A percentile compares a stretch with the other conserved stretches of the same genome.
These are phyloP conservation scores for Oceanites oceanicus DNA, from an alignment of 2,113 vertebrate genomes.

Conservation along the genomic window DNA sequence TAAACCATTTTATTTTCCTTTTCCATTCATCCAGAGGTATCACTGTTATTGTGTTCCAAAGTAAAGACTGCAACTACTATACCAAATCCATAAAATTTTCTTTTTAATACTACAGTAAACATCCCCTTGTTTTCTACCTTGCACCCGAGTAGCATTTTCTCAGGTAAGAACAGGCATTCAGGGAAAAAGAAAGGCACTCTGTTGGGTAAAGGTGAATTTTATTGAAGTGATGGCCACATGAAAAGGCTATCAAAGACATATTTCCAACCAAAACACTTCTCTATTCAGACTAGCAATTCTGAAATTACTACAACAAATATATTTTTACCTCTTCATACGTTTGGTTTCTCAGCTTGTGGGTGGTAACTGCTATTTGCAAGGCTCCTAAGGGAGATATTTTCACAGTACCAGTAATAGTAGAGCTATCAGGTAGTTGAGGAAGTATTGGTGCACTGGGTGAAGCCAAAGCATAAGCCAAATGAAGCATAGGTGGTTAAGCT, in stretches of 20 bases:
- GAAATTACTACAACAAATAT: conserved; percentile 11
- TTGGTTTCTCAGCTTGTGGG: conserved; percentile 10
- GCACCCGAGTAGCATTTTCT: neutral
- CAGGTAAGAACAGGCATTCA: neutral
- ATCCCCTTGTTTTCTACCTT: neutral
- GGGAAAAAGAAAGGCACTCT: neutral
- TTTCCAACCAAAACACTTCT: neutral
- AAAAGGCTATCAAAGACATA: neutral
- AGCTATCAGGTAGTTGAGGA: neutral
- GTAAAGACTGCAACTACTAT: neutral
- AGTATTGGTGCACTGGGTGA: neutral
- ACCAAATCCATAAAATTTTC: neutral
- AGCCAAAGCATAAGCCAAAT: neutral
- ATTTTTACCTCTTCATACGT: conserved; percentile 4
- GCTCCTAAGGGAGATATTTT: neutral
- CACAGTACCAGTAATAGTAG: neutral
- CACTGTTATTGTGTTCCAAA: neutral
- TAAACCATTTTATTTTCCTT: neutral
- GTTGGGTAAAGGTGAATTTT: conserved; percentile 30
- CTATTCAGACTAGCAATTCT: neutral
- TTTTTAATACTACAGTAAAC: neutral
- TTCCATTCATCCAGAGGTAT: neutral
- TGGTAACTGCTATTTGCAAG: neutral
- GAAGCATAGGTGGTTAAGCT: neutral
- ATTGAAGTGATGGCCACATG: neutral